These are phyloP conservation scores for Aleiodes sp. DNA, from an alignment of 1,140 invertebrate genomes.

Conservation along the genomic window DNA sequence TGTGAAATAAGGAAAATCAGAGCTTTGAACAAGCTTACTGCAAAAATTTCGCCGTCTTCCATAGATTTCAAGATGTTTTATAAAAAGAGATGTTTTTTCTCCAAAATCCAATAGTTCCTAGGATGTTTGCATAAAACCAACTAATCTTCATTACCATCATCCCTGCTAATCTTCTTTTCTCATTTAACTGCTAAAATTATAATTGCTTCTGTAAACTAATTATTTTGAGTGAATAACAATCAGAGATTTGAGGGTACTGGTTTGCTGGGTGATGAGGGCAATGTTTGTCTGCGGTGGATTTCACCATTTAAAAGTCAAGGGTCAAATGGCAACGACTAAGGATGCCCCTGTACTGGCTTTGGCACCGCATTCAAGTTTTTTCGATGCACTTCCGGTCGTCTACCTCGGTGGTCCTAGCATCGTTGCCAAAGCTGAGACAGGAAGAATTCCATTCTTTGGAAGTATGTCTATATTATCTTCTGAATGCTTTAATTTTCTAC, in stretches of 20 bases:
- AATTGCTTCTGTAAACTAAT: no score
- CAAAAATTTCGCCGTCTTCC: no score
- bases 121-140: no score
- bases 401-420: slow-evolving; percentile 84
- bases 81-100: no score
- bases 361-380: slow-evolving; percentile 91
- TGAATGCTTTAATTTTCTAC: slow-evolving; percentile 21
- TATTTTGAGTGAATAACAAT: slow-evolving; percentile 1
- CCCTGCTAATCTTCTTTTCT: no score
- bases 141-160: no score
- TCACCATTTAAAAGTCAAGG: slow-evolving; percentile 77
- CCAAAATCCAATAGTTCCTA: no score
- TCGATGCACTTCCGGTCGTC: slow-evolving; percentile 86
- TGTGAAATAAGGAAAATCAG: no score
- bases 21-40: no score
- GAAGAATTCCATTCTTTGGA: slow-evolving; percentile 85
- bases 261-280: slow-evolving; percentile 75
- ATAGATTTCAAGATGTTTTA: no score
- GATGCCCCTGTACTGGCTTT: slow-evolving; percentile 88
- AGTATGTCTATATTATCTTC: slow-evolving; percentile 70
- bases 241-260: slow-evolving; percentile 70
- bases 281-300: slow-evolving; percentile 85
- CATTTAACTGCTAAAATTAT: no score
- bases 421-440: slow-evolving; percentile 86
- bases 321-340: slow-evolving; percentile 70